phyloP scores from a whole-genome alignment of 1,140 invertebrate species.

The Papilio dardanus region DNA sequence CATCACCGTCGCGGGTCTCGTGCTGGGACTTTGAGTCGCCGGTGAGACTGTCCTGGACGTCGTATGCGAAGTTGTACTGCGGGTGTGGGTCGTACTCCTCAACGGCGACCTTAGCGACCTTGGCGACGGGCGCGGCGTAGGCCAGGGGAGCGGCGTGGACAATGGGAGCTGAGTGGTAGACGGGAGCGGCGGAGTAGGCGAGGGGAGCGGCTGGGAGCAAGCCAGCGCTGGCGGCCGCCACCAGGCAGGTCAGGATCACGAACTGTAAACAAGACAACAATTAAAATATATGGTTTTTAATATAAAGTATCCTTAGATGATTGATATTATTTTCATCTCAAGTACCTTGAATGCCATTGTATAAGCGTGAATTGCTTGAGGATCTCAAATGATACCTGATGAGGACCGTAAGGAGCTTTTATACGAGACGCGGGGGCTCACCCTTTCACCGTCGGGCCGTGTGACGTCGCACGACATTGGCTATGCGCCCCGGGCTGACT shows the following conservation, averaged over 20 bases:
- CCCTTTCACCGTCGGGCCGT: constrained; percentile 69
- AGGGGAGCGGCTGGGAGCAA: constrained; percentile 55
- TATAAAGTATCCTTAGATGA: constrained; percentile 25
- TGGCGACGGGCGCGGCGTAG: constrained; percentile 37
- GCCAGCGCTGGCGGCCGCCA: constrained; percentile 65
- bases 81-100: constrained; percentile 80
- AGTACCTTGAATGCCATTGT: constrained; percentile 77
- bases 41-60: constrained; percentile 85
- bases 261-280: constrained; percentile 59
- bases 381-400: constrained; percentile 69
- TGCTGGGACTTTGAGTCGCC: constrained; percentile 87
- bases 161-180: constrained; percentile 20
- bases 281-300: constrained; percentile 25
- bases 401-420: constrained; percentile 67
- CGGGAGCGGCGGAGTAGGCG: constrained; percentile 21
- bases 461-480: constrained; percentile 60
- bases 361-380: constrained; percentile 54
- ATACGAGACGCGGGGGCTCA: constrained; percentile 66
- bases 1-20: constrained; percentile 84
- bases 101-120: constrained; percentile 49
- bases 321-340: constrained; percentile 8
- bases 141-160: constrained; percentile 40
- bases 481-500: constrained; percentile 56
- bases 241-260: constrained; percentile 63
- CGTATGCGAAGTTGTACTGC: constrained; percentile 85